A percentile compares a stretch with the other conserved stretches of the same genome.
phyloP scores from a whole-genome alignment of 2,113 vertebrate species.

The Oryzias curvinotus region DNA sequence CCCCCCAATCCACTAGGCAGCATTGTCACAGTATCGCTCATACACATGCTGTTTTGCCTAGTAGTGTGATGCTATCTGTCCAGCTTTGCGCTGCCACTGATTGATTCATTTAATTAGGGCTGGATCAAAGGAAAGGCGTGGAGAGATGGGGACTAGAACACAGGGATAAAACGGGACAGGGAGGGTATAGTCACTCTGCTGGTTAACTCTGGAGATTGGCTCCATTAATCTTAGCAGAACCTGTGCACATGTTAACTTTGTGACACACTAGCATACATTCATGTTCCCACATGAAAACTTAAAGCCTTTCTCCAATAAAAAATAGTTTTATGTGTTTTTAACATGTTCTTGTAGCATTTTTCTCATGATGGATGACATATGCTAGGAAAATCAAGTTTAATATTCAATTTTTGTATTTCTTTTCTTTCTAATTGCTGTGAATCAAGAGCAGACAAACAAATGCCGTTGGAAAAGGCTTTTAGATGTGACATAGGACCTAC shows the following conservation, averaged over 20 bases:
- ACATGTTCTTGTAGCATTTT: too few relatives aligned
- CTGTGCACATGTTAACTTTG: conserved; percentile 34
- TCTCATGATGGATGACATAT: too few relatives aligned
- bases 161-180: conserved; percentile 45
- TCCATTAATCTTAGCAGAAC: conserved; percentile 77
- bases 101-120: conserved; percentile 83
- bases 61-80: conserved; percentile 70
- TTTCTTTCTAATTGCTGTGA: too few relatives aligned
- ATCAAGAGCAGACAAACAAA: too few relatives aligned
- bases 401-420: too few relatives aligned
- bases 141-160: conserved; percentile 36
- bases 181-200: conserved; percentile 66
- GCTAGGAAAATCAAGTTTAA: too few relatives aligned
- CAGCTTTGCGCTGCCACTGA: conserved; percentile 67
- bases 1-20: neutral
- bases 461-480: too few relatives aligned
- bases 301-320: too few relatives aligned
- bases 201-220: conserved; percentile 64
- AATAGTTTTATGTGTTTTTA: too few relatives aligned
- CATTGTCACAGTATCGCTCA: conserved; percentile 12
- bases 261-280: conserved; percentile 45
- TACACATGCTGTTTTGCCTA: conserved; percentile 11
- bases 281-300: neutral
- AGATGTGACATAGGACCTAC: too few relatives aligned
- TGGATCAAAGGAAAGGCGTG: conserved; percentile 49